Evolutionary conservation across 2,888 invertebrate species (phyloP), one percentile per base, ranked within the genome.

Genomic region (Drosophila parthenogenetica): DNA sequence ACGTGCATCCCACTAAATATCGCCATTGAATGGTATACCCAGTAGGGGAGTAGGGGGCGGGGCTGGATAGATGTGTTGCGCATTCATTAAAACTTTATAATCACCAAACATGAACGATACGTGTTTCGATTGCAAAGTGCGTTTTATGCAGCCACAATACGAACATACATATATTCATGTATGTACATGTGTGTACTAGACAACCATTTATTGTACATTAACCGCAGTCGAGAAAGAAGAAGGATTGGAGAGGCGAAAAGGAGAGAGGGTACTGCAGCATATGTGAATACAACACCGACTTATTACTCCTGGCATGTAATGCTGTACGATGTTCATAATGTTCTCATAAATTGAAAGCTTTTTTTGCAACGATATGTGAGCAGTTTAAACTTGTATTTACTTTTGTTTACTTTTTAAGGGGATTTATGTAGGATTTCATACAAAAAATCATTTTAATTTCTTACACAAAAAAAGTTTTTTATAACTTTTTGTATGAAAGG

Each of bases 51-150:
- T 7, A 17, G 39, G 46, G 48, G 61, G 42, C 35, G 55, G 48
- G 40, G 48, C 22, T 40, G 25, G 17, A 13, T 14, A 11, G 74
- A 78, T 77, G 72, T 81, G 77, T 67, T 86, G 82, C 79, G 77
- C 78, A 88, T 78, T 86, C 88, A 81, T 88, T 89, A 88, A 89
- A 88, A 88, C 84, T 86, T 89, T 89, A 87, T 88, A 85, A 89
- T 89, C 87, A 84, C 88, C 83, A 79, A 88, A 77, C 75, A 74
- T 77, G 73, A 75, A 73, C 66, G 64, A 72, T 66, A 81, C 82
- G 81, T 82, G 81, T 54, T 62, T 49, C 69, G 81, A 78, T 80
- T 82, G 68, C 73, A 74, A 82, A 82, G 49, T 73, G 69, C 73
- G 60, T 59, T 50, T 61, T 42, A 70, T 62, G 43, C 62, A 57